Percentiles rank a stretch among this genome's conserved stretches.
Evolutionary conservation across 2,797 vertebrate genomes (phyloP).

Genomic region (Mormyrops attenuatus): DNA sequence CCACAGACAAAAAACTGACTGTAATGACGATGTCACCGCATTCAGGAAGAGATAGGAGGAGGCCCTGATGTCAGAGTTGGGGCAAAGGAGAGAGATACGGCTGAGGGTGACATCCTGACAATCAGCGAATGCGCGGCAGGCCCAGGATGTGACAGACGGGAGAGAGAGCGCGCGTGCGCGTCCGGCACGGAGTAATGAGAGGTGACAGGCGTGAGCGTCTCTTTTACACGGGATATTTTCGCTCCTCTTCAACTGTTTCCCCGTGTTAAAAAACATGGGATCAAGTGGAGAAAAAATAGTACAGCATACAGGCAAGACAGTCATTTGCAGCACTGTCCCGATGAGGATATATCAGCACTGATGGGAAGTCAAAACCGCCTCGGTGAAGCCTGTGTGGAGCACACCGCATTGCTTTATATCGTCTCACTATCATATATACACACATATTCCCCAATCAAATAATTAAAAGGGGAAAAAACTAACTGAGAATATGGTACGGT

Average conservation of each 20-base stretch:
- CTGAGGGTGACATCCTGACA: slow-evolving; percentile 19
- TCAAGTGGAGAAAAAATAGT: slow-evolving; percentile 1
- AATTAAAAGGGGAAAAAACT: background rate
- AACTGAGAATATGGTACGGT: background rate
- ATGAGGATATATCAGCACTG: background rate
- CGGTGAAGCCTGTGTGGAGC: background rate
- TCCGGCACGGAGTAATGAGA: background rate
- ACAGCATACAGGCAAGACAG: background rate
- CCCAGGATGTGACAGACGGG: background rate
- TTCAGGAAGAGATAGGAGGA: slow-evolving; percentile 19
- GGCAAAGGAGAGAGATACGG: slow-evolving; percentile 5
- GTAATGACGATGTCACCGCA: slow-evolving; percentile 33
- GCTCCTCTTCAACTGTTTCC: background rate
- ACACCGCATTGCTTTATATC: background rate
- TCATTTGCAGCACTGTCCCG: background rate
- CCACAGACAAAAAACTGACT: slow-evolving; percentile 17
- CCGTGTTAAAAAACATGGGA: background rate
- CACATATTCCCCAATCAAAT: background rate
- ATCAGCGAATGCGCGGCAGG: slow-evolving; percentile 16
- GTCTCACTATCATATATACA: background rate
- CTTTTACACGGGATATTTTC: slow-evolving; percentile 2
- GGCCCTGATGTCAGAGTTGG: slow-evolving; percentile 1
- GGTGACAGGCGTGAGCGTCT: background rate
- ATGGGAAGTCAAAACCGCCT: background rate
- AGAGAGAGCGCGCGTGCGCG: background rate